These are phyloP conservation scores for Melanocharis versteri DNA, from an alignment of 2,113 vertebrate species.

Conservation along the genomic window DNA sequence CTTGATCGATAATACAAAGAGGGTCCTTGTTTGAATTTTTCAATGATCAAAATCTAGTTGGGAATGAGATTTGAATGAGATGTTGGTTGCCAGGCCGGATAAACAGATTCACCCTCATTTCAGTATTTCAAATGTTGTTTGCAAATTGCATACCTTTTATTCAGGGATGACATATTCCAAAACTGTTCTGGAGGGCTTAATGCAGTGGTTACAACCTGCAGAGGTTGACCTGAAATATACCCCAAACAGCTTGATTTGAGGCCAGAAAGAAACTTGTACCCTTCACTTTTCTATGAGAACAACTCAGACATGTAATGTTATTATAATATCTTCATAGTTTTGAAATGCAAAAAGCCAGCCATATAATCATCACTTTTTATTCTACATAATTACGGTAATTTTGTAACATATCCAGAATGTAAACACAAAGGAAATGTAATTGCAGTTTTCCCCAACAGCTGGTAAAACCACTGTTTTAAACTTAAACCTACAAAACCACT, in stretches of 20 bases:
- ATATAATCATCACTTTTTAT: slow-evolving; percentile 57
- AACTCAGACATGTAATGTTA: not conserved
- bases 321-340: slow-evolving; percentile 34
- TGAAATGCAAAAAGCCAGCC: slow-evolving; percentile 40
- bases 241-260: not conserved
- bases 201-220: not conserved
- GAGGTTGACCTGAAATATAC: not conserved
- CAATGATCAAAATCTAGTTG: not conserved
- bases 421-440: slow-evolving; percentile 61
- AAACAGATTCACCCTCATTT: not conserved
- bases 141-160: not conserved
- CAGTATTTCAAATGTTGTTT: not conserved
- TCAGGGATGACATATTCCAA: not conserved
- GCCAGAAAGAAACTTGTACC: not conserved
- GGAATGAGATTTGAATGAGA: not conserved
- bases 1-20: not conserved
- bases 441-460: slow-evolving; percentile 44
- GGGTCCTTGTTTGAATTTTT: not conserved
- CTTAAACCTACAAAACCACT: not conserved
- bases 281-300: not conserved
- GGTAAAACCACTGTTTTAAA: slow-evolving; percentile 29
- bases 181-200: not conserved
- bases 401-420: slow-evolving; percentile 44
- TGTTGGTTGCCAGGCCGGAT: not conserved
- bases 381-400: slow-evolving; percentile 69